Percentiles rank a stretch among this genome's conserved stretches.
Evolutionary conservation across 2,888 invertebrate genomes (phyloP).

Genomic region (Scaptomyza flava): DNA sequence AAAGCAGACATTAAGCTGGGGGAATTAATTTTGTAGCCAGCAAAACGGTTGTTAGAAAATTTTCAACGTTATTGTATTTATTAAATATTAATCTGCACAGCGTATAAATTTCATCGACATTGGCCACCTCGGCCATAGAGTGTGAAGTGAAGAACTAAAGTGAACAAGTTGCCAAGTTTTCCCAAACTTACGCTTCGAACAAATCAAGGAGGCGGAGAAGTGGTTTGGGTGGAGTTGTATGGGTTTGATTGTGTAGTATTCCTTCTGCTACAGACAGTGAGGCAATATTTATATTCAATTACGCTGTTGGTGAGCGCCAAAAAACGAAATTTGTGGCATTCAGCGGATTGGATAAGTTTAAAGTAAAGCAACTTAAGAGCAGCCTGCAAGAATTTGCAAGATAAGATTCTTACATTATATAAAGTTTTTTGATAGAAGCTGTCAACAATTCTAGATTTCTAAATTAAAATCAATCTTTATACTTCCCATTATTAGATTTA

Average conservation of each 20-base stretch:
- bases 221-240: neutral
- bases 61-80: conserved; percentile 63
- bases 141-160: conserved; percentile 46
- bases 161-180: conserved; percentile 49
- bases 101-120: conserved; percentile 65
- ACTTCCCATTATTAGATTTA: no score
- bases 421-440: neutral
- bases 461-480: no score
- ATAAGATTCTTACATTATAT: neutral
- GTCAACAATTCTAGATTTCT: no score
- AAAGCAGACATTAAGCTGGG: conserved; percentile 31
- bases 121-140: conserved; percentile 27
- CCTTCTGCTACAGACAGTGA: conserved; percentile 23
- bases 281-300: conserved; percentile 65
- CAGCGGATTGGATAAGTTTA: conserved; percentile 9
- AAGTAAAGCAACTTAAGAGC: conserved; percentile 1
- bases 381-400: no score
- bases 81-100: conserved; percentile 66
- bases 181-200: neutral
- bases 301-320: conserved; percentile 42
- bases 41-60: conserved; percentile 55
- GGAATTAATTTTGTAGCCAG: conserved; percentile 57
- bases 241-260: conserved; percentile 3
- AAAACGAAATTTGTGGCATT: conserved; percentile 24
- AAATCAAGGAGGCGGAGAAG: neutral